Base-by-base conservation (phyloP, 2,797 vertebrate species). In the Oryzias sinensis region DNA sequence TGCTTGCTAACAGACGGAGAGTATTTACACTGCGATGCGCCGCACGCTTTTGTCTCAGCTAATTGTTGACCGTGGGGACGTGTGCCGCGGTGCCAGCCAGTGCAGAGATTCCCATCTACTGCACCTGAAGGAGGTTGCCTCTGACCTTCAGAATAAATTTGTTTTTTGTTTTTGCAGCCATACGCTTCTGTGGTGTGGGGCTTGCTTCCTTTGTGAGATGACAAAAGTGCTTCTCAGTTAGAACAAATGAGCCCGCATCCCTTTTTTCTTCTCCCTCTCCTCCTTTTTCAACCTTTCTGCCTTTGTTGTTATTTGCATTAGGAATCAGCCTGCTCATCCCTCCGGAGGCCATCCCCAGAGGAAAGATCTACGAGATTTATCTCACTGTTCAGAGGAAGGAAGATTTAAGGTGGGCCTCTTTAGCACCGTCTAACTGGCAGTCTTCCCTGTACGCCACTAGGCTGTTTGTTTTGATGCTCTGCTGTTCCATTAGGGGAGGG, bases 291-390 rank as follows among this genome's bases (percentile, higher is more conserved):
- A 37, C 33, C 33, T 41, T 49, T 56, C 33, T 59, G 43, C 49
- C 42, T 85, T 81, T 89, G 83, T 86, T 86, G 78, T 84, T 87
- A 85, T 90, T 91, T 91, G 85, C 89, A 89, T 88, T 86, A 98
- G 96, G 96, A 87, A 94, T 98, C 92, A 98, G 97, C 79, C 91
- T 99, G 87, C 97, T 99, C 80, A 97, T 98, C 82, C 97, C 97
- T 75, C 97, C 97, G 0, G 97, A 99, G 53, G 96, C 97, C 89
- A 99, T 99, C 87, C 97, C 97, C 22, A 92, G 97, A 72, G 97
- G 97, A 56, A 99, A 99, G 93, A 98, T 99, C 93, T 98, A 99
- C 25, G 97, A 98, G 93, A 93, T 98, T 85, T 98, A 99, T 89
- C 94, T 99, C 87, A 97, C 96, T 2, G 91, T 96, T 85, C 97